Percentiles rank a stretch among this genome's conserved stretches.
These are phyloP conservation scores for Gallinago stenura DNA, from an alignment of 2,797 vertebrate species.

Conservation along the genomic window DNA sequence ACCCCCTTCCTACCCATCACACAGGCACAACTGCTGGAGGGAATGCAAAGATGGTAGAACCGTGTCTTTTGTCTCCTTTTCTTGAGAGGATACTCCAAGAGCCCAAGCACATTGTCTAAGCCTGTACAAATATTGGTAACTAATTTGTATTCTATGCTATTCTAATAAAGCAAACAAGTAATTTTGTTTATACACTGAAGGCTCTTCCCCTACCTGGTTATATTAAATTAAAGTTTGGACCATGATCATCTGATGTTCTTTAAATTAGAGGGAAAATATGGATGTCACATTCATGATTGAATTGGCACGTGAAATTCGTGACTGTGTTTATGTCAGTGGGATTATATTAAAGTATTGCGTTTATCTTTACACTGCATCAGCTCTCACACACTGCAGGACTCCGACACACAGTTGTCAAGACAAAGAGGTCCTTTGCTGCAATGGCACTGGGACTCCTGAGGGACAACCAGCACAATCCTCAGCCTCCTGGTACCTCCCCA, in stretches of 20 bases:
- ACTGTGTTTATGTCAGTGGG: neutral
- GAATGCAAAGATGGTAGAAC: neutral
- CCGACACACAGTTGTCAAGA: neutral
- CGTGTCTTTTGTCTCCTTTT: neutral
- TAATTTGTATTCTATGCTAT: constrained; percentile 28
- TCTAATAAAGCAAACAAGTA: constrained; percentile 36
- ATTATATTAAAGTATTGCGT: neutral
- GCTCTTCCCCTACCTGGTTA: neutral
- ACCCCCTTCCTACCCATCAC: neutral
- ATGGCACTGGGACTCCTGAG: neutral
- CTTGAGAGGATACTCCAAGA: neutral
- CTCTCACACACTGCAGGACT: neutral
- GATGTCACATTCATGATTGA: constrained; percentile 5
- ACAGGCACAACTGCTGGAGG: neutral
- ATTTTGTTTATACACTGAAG: constrained; percentile 21
- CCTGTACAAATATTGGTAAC: neutral
- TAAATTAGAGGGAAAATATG: constrained; percentile 30
- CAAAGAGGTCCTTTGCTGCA: neutral
- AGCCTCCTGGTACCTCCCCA: neutral
- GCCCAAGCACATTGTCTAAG: neutral
- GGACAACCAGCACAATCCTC: neutral
- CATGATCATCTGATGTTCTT: neutral
- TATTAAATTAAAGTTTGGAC: constrained; percentile 18
- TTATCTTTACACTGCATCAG: neutral
- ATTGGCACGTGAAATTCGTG: neutral